Evolutionary conservation across 2,888 invertebrate genomes (phyloP), one percentile per base, ranked within the genome.

Genomic region (Mythimna impura): DNA sequence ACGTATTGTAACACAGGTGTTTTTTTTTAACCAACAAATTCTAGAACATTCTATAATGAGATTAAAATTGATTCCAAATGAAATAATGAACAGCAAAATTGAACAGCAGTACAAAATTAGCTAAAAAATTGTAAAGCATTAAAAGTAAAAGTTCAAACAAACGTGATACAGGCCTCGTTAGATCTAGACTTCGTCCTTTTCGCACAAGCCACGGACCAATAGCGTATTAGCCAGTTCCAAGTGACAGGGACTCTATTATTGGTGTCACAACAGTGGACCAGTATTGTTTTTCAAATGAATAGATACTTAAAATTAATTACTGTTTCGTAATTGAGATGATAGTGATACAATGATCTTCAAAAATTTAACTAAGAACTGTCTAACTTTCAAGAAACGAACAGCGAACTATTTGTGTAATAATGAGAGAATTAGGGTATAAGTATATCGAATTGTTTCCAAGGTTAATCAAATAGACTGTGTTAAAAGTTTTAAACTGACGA

Each of bases 241-340:
- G 81, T 80, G 77, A 82, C 84, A 83, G 79, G 79, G 70, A 66
- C 71, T 65, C 43, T 84, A 76, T 82, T 85, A 84, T 80, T 86
- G 63, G 70, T 84, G 75, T 80, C 71, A 75, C 76, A 75, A 76
- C 73, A 83, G 65, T 52, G 47, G 47, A 72, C 47, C 69, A 65
- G 43, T 62, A 80, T 76, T 82, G 69, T 83, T 72, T 80, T 57
- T 43, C 17, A 63, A 76, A 77, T 70, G 30, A 69, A 72, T 67
- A 34, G 58, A 58, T n/a, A 40, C 62, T 61, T 63, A 64, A 71
- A 65, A 54, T 65, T 34, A 52, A 43, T 40, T 36, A 30, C 25
- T 50, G 36, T 17, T 17, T 47, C 14, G 2, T n/a, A 10, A 43
- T 60, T 36, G 12, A 3, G 47, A 47, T 47, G 6, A 47, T 47